Evolutionary conservation across 2,888 invertebrate genomes (phyloP), one percentile per base, ranked within the genome.

Genomic region (Hydrotaea cyrtoneurina): DNA sequence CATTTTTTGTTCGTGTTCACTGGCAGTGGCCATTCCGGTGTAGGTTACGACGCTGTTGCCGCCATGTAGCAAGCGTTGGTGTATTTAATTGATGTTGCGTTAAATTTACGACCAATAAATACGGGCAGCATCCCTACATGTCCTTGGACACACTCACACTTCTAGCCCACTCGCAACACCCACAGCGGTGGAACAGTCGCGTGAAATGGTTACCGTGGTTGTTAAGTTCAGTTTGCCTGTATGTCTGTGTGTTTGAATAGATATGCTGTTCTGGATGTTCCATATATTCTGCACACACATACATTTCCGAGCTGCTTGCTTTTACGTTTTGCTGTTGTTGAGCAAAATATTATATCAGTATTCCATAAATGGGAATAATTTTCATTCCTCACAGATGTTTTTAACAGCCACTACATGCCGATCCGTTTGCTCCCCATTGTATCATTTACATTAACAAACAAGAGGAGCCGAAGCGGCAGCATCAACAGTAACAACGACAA

Each of bases 11-110:
- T 64, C 17, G 53, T 59, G 57, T 72, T 62, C 66, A 55, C 21
- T 77, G 31, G 74, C 59, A 64, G 7, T 59, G 69, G 50, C 64
- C 21, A 53, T 8, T 55, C 31, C 31, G 64, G 15, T 39, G 62
- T 59, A 46, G 21, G 39, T 69, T 17, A 19, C 66, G 21, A 59
- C 66, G 36, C 39, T 78, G 59, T 2, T 46, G 23, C 36, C 74
- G 39, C 7, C 10, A 26, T 31, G 2, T 59, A 10, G 15, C 31
- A 26, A n/a, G 19, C 59, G 43, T 53, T 72, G 81, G 57, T 78
- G 78, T 53, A 76, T 81, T 84, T 78, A 84, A 84, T 84, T 78
- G 84, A 84, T 81, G 78, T 79, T 78, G 73, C 75, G 66, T 81
- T 72, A 76, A 76, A 84, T 84, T 81, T 81, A 76, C 76, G 81